A percentile compares a stretch with the other conserved stretches of the same genome.
Evolutionary conservation across 1,140 invertebrate species (phyloP).

Genomic region (Apis dorsata): DNA sequence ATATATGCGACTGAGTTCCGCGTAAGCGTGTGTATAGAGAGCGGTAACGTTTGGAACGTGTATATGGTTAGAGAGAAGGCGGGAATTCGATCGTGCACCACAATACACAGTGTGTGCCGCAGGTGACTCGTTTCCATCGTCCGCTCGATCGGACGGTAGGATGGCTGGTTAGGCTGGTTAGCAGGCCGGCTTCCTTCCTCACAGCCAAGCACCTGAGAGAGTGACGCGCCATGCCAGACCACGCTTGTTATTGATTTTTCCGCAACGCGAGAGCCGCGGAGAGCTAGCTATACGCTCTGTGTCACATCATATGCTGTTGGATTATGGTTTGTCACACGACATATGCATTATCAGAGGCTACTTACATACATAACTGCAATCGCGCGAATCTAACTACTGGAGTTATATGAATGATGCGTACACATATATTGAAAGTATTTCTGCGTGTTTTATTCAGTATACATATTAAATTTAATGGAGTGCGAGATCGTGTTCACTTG

Average conservation of each 20-base stretch:
- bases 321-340: constrained; percentile 65
- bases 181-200: constrained; percentile 59
- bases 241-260: constrained; percentile 80
- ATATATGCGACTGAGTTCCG: neutral
- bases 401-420: neutral
- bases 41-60: neutral
- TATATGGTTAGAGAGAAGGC: constrained; percentile 50
- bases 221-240: constrained; percentile 74
- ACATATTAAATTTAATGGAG: neutral
- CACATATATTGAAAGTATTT: neutral
- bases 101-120: constrained; percentile 51
- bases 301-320: constrained; percentile 74
- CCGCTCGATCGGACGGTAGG: constrained; percentile 61
- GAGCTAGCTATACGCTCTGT: constrained; percentile 59
- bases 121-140: constrained; percentile 66
- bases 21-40: constrained; percentile 3
- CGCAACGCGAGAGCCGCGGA: constrained; percentile 68
- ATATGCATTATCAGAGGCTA: constrained; percentile 12
- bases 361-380: no score
- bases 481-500: neutral
- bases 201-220: constrained; percentile 70
- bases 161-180: constrained; percentile 46
- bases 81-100: constrained; percentile 69
- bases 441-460: neutral
- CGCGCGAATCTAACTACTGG: constrained; percentile 24